phyloP scores from a whole-genome alignment of 2,888 invertebrate genomes.

The Netelia inedita region DNA sequence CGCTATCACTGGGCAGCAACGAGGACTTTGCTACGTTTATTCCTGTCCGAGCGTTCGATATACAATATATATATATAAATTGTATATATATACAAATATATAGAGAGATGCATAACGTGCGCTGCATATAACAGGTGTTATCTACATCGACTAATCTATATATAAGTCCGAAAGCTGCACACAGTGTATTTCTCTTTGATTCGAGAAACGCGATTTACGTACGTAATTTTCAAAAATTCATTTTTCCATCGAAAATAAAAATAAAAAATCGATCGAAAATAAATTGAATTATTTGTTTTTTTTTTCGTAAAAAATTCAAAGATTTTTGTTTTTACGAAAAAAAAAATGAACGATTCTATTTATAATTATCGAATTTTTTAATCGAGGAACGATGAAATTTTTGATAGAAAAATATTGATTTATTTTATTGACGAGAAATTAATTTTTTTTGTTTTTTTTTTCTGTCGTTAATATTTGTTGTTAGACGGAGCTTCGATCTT shows the following conservation, averaged over 20 bases:
- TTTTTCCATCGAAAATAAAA: neutral
- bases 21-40: conserved; percentile 43
- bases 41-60: conserved; percentile 36
- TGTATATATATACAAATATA: neutral
- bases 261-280: too few species aligned
- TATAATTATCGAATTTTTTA: neutral
- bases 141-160: neutral
- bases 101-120: neutral
- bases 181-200: neutral
- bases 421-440: neutral
- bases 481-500: too few species aligned
- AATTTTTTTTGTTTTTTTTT: neutral
- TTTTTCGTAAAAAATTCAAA: neutral
- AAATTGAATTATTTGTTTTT: neutral
- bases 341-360: neutral
- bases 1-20: conserved; percentile 44
- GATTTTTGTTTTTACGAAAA: neutral
- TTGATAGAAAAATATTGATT: neutral
- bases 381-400: neutral
- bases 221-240: neutral
- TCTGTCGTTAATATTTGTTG: neutral
- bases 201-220: neutral
- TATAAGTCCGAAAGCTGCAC: neutral
- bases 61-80: neutral
- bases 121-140: conserved; percentile 13